Conservation (phyloP, 2,113 vertebrate genomes). For the Protobothrops mucrosquamatus region DNA sequence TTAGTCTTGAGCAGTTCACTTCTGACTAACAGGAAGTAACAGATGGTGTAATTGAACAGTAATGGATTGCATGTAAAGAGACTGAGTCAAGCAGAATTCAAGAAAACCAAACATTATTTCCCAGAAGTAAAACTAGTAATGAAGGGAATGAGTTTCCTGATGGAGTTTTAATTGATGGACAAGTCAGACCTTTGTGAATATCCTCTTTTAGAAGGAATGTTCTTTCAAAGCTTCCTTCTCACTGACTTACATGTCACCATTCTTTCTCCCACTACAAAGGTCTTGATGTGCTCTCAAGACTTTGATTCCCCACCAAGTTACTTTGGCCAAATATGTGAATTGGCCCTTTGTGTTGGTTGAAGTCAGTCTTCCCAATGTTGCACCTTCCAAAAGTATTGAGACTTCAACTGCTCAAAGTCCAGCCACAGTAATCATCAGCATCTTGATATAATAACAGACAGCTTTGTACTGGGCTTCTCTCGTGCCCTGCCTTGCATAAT, state of each 20-base stretch:
- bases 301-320: not conserved
- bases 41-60: constrained; percentile 21
- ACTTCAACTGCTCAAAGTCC: not conserved
- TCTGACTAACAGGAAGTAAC: constrained; percentile 33
- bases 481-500: not conserved
- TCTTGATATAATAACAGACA: not conserved
- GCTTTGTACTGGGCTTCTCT: not conserved
- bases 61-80: constrained; percentile 20
- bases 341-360: not conserved
- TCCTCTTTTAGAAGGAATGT: not conserved
- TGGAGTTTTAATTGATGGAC: not conserved
- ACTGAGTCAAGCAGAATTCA: constrained; percentile 16
- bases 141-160: not conserved
- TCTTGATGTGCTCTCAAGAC: not conserved
- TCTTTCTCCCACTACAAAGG: not conserved
- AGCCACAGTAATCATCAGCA: not conserved
- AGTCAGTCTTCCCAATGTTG: not conserved
- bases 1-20: constrained; percentile 23
- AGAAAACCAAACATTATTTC: constrained; percentile 20
- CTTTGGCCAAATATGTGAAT: not conserved
- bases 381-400: not conserved
- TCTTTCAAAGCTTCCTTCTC: not conserved
- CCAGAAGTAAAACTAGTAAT: constrained; percentile 15
- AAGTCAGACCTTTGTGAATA: not conserved
- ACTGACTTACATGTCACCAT: not conserved